phyloP scores from a whole-genome alignment of 2,797 vertebrate species.

The Liparis tanakae region DNA sequence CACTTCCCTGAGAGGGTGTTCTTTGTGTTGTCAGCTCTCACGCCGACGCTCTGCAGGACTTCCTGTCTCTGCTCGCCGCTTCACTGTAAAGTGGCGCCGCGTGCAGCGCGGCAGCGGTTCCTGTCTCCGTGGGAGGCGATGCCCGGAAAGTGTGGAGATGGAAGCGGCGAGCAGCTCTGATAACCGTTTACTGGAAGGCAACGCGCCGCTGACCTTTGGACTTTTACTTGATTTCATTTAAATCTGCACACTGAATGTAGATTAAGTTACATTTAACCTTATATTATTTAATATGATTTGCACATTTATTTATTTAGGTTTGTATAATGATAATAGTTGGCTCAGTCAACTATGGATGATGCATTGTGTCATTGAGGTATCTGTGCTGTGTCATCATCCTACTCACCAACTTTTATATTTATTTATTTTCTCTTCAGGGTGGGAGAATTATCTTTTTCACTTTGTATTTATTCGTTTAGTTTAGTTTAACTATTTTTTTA shows the following conservation, averaged over 20 bases:
- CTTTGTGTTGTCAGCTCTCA: conserved; percentile 21
- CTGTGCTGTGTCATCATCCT: no score
- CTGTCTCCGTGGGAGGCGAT: conserved; percentile 71
- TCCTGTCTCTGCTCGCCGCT: conserved; percentile 64
- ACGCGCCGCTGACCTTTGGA: conserved; percentile 17
- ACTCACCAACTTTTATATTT: no score
- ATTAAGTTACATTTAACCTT: neutral
- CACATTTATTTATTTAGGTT: neutral
- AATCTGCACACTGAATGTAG: neutral
- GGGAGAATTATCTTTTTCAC: no score
- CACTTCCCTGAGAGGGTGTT: no score
- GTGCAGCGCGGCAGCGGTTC: conserved; percentile 69
- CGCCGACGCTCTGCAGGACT: conserved; percentile 66
- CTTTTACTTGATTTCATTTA: neutral
- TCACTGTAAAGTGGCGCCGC: conserved; percentile 52
- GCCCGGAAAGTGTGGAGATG: conserved; percentile 58
- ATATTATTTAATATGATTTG: neutral
- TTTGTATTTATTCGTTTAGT: no score
- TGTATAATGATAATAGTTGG: neutral
- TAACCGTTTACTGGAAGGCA: conserved; percentile 76
- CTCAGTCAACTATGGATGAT: neutral
- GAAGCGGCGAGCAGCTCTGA: conserved; percentile 41
- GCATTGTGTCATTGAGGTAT: no score
- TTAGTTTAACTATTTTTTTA: no score
- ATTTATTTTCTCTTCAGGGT: no score